Evolutionary conservation across 1,140 invertebrate genomes (phyloP), one percentile per base, ranked within the genome.

Genomic region (Lepidurus couesii): DNA sequence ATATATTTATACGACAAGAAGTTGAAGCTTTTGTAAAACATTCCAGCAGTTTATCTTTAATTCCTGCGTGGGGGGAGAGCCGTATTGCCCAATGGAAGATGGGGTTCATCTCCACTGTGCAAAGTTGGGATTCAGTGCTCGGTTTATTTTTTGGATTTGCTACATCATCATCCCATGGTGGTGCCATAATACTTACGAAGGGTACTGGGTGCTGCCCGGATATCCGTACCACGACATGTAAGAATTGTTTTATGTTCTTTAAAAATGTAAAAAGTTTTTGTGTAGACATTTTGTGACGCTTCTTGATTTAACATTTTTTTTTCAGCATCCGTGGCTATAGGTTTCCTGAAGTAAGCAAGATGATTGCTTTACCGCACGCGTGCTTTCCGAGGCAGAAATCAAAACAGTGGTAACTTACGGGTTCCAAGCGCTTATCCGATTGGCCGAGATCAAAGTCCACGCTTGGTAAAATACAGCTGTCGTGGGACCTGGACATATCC

Each of bases 101-200:
- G 9, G 7, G 42, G 65, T 44, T n/a, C n/a, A n/a, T 26, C 34
- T 13, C 74, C 26, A 9, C 42, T 24, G 75, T 80, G 79, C 34
- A 80, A 80, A 74, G 45, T 76, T 21, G 79, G 53, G 7, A 77
- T 80, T 75, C 44, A 77, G 42, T 80, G 79, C 65, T 76, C 79
- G 16, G 43, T 74, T 7, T 80, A 73, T 47, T 80, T 80, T 73
- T 74, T 80, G 44, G 79, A 80, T 43, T n/a, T 77, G n/a, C 73
- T 77, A 34, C 44, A 73, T 16, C 77, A 74, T 73, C n/a, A n/a
- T n/a, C n/a, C 79, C 79, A 13, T 76, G 75, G 73, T 80, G 75
- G 76, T 80, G 79, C 53, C 44, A n/a, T n/a, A n/a, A 73, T 24
- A 53, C 79, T 42, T 47, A 42, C 9, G 73, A 77, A 44, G 76